phyloP scores from a whole-genome alignment of 2,888 invertebrate genomes.

The Dorcus hopei region DNA sequence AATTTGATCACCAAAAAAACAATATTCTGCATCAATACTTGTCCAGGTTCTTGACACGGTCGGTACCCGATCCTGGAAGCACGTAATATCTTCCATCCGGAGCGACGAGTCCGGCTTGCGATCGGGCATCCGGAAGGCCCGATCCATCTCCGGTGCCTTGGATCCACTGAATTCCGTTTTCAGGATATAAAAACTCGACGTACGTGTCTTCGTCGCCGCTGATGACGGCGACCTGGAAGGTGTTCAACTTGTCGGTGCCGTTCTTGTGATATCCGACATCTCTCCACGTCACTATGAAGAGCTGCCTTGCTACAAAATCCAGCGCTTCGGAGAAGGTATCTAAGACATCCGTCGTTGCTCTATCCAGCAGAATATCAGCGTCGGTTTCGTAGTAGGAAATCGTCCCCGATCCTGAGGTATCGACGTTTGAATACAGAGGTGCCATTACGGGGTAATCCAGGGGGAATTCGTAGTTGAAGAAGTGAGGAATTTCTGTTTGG shows the following conservation, averaged over 20 bases:
- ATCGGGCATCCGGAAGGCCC: slow-evolving; percentile 83
- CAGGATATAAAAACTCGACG: slow-evolving; percentile 83
- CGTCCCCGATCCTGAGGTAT: slow-evolving; percentile 69
- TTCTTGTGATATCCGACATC: slow-evolving; percentile 76
- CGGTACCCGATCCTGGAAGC: slow-evolving; percentile 87
- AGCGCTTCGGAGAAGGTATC: slow-evolving; percentile 68
- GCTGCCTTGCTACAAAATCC: slow-evolving; percentile 71
- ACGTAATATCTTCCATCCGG: slow-evolving; percentile 74
- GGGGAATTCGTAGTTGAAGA: slow-evolving; percentile 85
- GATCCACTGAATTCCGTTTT: slow-evolving; percentile 89
- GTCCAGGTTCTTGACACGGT: slow-evolving; percentile 75
- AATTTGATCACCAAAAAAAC: neutral
- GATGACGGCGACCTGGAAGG: slow-evolving; percentile 77
- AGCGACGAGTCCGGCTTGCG: slow-evolving; percentile 88
- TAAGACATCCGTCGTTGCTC: slow-evolving; percentile 69
- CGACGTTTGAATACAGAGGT: slow-evolving; percentile 88
- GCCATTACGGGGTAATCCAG: slow-evolving; percentile 86
- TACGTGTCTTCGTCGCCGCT: slow-evolving; percentile 78
- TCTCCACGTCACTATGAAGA: slow-evolving; percentile 89
- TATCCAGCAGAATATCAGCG: slow-evolving; percentile 57
- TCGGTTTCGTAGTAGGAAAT: slow-evolving; percentile 72
- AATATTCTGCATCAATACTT: slow-evolving; percentile 54
- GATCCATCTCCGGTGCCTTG: slow-evolving; percentile 73
- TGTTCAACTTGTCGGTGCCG: slow-evolving; percentile 73
- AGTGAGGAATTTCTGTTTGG: slow-evolving; percentile 80